A percentile compares a stretch with the other conserved stretches of the same genome.
Evolutionary conservation across 2,888 invertebrate species (phyloP).

Genomic region (Mongoloraphidia duomilia): DNA sequence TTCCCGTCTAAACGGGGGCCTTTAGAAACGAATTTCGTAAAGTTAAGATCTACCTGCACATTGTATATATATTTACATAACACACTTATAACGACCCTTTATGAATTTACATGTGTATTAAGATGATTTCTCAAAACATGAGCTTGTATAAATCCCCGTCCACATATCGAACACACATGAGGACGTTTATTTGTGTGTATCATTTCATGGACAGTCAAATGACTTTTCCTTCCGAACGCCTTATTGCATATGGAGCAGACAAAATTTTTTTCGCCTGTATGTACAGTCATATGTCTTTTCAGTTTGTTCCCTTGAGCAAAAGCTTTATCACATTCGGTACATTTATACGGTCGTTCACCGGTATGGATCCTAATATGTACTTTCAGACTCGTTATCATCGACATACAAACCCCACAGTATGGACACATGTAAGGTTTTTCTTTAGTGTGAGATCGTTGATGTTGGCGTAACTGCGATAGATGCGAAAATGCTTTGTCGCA

Average conservation of each 20-base stretch:
- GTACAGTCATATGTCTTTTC: slow-evolving; percentile 18
- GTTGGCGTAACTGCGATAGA: slow-evolving; percentile 16
- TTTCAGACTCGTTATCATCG: slow-evolving; percentile 13
- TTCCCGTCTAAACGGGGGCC: too few species aligned
- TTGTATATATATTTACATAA: too few species aligned
- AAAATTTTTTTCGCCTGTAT: slow-evolving; percentile 17
- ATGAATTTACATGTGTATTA: slow-evolving; percentile 26
- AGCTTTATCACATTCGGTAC: slow-evolving; percentile 15
- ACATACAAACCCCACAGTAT: slow-evolving; percentile 17
- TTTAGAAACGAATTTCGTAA: too few species aligned
- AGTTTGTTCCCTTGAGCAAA: slow-evolving; percentile 17
- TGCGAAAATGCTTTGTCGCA: slow-evolving; percentile 17
- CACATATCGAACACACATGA: slow-evolving; percentile 36
- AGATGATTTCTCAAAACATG: slow-evolving; percentile 37
- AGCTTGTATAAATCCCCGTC: slow-evolving; percentile 37
- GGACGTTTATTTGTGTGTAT: slow-evolving; percentile 40
- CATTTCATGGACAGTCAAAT: slow-evolving; percentile 35
- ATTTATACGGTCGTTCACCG: slow-evolving; percentile 12
- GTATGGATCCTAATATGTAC: slow-evolving; percentile 17
- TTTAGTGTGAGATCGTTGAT: slow-evolving; percentile 16
- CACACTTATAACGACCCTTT: too few species aligned
- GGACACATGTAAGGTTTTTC: slow-evolving; percentile 15
- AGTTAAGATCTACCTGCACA: too few species aligned
- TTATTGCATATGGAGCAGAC: slow-evolving; percentile 35
- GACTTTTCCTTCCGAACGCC: slow-evolving; percentile 35